phyloP scores from a whole-genome alignment of 1,140 invertebrate genomes.

The Drosophila chauvacae region DNA sequence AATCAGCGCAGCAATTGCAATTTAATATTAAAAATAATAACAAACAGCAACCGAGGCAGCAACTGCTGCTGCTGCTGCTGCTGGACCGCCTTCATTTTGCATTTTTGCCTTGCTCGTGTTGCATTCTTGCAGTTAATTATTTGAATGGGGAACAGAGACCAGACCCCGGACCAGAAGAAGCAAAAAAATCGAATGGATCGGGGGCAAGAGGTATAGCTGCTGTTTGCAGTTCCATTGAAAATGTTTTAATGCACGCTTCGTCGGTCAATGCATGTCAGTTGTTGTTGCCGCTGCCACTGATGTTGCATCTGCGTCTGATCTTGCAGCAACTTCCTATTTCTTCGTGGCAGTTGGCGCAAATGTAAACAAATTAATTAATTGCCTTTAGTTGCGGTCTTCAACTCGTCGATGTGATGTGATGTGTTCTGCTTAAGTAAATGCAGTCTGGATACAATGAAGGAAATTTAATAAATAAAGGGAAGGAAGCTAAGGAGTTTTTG shows the following conservation, averaged over 20 bases:
- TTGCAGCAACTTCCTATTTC: slow-evolving; percentile 79
- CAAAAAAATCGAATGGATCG: slow-evolving; percentile 15
- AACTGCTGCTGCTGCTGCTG: slow-evolving; percentile 24
- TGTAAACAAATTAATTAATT: slow-evolving; percentile 84
- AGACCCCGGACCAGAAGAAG: slow-evolving; percentile 33
- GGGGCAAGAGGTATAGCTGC: slow-evolving; percentile 43
- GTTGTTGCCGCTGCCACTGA: slow-evolving; percentile 50
- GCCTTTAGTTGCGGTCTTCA: slow-evolving; percentile 72
- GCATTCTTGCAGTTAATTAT: slow-evolving; percentile 82
- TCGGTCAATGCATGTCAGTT: slow-evolving; percentile 77
- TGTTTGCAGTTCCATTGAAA: slow-evolving; percentile 78
- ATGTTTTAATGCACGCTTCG: slow-evolving; percentile 82
- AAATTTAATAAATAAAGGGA: slow-evolving; percentile 8
- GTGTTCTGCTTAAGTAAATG: slow-evolving; percentile 34
- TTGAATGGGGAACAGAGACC: slow-evolving; percentile 64
- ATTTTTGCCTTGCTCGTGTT: slow-evolving; percentile 74
- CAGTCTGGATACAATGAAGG: slow-evolving; percentile 13
- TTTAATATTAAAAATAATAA: slow-evolving; percentile 84
- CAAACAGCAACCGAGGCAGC: slow-evolving; percentile 65
- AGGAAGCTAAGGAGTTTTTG: neutral
- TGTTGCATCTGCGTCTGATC: slow-evolving; percentile 80
- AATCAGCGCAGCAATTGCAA: slow-evolving; percentile 83
- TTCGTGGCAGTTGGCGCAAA: slow-evolving; percentile 73
- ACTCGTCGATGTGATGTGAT: slow-evolving; percentile 31
- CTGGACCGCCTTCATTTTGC: slow-evolving; percentile 58